These are phyloP conservation scores for Conger conger DNA, from an alignment of 2,113 vertebrate genomes.

Conservation along the genomic window DNA sequence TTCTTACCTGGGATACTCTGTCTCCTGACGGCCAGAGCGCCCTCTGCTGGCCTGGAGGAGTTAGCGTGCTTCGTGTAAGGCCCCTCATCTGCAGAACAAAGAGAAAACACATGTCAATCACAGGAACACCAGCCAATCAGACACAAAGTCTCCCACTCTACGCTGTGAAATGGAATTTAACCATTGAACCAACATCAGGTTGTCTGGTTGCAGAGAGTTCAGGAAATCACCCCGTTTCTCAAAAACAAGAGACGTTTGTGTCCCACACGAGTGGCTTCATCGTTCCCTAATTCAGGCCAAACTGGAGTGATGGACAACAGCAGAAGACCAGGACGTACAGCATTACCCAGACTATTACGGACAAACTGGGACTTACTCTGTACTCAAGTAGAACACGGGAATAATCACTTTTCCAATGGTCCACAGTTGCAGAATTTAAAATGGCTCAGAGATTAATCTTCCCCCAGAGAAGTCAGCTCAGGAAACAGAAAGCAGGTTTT, in stretches of 20 bases:
- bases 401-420: neutral
- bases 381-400: neutral
- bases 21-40: slow-evolving; percentile 93
- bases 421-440: neutral
- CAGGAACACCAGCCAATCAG: neutral
- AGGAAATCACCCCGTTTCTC: no score
- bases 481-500: neutral
- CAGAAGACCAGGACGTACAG: neutral
- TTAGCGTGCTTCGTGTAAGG: slow-evolving; percentile 94
- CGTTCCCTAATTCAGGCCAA: neutral
- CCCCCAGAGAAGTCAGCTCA: neutral
- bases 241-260: no score
- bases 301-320: neutral
- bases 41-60: slow-evolving; percentile 87
- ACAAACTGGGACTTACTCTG: neutral
- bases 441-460: neutral
- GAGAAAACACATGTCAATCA: slow-evolving; percentile 31
- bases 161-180: neutral
- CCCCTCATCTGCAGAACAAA: slow-evolving; percentile 91
- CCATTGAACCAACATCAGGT: neutral
- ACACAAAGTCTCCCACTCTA: neutral
- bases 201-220: no score
- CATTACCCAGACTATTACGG: neutral
- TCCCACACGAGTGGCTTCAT: neutral
- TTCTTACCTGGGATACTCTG: slow-evolving; percentile 95